These are phyloP conservation scores for Caenorhabditis sulstoni DNA, from an alignment of 2,888 invertebrate species.

Conservation along the genomic window DNA sequence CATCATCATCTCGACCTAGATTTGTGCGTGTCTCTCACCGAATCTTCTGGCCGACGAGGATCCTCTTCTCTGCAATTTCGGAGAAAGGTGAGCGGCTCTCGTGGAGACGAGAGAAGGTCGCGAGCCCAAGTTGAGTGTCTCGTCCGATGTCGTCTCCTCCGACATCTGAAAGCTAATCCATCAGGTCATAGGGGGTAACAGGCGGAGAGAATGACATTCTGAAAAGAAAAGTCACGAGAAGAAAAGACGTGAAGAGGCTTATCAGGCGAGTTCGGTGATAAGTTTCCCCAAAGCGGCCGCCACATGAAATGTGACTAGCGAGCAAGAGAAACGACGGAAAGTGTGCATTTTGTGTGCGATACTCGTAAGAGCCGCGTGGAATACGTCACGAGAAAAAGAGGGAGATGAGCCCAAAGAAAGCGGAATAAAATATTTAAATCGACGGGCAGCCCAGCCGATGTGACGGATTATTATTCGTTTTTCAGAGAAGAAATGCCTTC, in stretches of 20 bases:
- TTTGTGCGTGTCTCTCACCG: slow-evolving; percentile 31
- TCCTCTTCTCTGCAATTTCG: slow-evolving; percentile 58
- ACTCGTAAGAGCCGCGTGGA: too few relatives aligned
- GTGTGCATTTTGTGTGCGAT: background rate
- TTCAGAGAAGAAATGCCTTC: background rate
- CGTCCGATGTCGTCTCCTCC: slow-evolving; percentile 31
- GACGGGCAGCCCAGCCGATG: background rate
- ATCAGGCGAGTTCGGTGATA: slow-evolving; percentile 14
- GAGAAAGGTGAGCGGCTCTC: slow-evolving; percentile 57
- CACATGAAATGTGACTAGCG: slow-evolving; percentile 1
- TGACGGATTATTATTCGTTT: slow-evolving; percentile 31
- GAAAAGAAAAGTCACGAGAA: background rate
- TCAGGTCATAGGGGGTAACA: background rate
- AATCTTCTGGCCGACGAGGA: slow-evolving; percentile 44
- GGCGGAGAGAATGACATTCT: background rate
- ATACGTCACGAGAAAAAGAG: background rate
- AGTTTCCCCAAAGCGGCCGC: background rate
- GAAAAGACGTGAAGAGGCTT: background rate
- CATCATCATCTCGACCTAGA: slow-evolving; percentile 25
- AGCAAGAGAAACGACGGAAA: background rate
- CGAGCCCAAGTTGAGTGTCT: slow-evolving; percentile 17
- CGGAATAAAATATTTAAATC: slow-evolving; percentile 49
- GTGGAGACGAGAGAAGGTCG: slow-evolving; percentile 47
- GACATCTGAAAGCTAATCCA: slow-evolving; percentile 16
- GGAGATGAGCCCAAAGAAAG: slow-evolving; percentile 11